These are phyloP conservation scores for Epizoanthus fatuus DNA, from an alignment of 92 coral and sea anemone genomes.

Conservation along the genomic window DNA sequence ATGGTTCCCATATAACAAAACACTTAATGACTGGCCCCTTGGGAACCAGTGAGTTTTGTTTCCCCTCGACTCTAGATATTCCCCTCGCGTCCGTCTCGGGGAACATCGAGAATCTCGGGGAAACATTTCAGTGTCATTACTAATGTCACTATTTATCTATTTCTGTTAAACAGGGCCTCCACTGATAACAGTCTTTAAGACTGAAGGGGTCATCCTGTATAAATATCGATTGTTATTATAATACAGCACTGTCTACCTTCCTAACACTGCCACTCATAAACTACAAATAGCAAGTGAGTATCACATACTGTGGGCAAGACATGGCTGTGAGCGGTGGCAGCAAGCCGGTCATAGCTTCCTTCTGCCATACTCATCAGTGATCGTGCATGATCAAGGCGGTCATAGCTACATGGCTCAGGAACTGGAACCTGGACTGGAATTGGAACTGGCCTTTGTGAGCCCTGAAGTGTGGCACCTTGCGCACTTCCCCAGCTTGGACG, in stretches of 20 bases:
- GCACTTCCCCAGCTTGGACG: slow-evolving; percentile 85
- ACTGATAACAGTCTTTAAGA: too few relatives aligned
- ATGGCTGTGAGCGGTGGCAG: slow-evolving; percentile 65
- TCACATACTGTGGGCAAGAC: slow-evolving; percentile 69
- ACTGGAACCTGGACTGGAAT: slow-evolving; percentile 15
- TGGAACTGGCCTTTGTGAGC: slow-evolving; percentile 30
- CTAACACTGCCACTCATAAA: slow-evolving; percentile 31
- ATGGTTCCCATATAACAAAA: too few relatives aligned
- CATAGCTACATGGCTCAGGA: slow-evolving; percentile 60
- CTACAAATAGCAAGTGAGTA: slow-evolving; percentile 21
- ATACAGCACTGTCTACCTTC: slow-evolving; percentile 31
- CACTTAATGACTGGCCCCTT: too few relatives aligned
- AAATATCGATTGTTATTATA: too few relatives aligned
- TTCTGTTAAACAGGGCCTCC: too few relatives aligned
- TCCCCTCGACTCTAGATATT: too few relatives aligned
- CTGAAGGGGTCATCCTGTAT: too few relatives aligned
- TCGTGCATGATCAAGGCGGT: slow-evolving; percentile 75
- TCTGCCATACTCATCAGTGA: slow-evolving; percentile 71
- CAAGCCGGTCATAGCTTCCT: slow-evolving; percentile 68
- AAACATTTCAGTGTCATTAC: too few relatives aligned
- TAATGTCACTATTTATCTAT: too few relatives aligned
- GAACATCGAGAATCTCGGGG: too few relatives aligned
- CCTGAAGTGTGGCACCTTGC: slow-evolving; percentile 2
- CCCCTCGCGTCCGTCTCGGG: too few relatives aligned
- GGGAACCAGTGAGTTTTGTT: too few relatives aligned